Base-by-base conservation (phyloP, 2,888 invertebrate species). In the Sinohyriopsis cumingii region DNA sequence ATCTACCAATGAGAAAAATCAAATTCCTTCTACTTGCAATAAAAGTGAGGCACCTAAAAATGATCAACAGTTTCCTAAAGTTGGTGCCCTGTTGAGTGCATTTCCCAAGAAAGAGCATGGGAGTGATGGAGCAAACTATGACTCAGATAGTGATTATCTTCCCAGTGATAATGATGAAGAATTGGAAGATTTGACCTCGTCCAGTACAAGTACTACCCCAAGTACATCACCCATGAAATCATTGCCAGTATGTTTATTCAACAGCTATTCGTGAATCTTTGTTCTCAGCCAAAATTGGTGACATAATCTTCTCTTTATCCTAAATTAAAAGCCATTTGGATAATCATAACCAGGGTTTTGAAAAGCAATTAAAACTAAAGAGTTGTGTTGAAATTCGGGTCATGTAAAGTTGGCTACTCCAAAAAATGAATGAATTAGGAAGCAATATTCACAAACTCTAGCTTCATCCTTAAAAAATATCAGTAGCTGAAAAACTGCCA, bases 121-220 rank as follows among this genome's bases (percentile, higher is more conserved):
- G 18, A 53, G 24, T 25, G 63, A 65, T 62, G 76, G 56, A 60
- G 63, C n/a, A 59, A 73, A 33, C 24, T 71, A 73, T 63, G 79
- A 81, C 68, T 72, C 65, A 20, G 87, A 86, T 59, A 88, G 87
- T 78, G 87, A 88, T 64, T 87, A 88, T 77, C 74, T 74, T 9
- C 69, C 82, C 3, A 87, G 87, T 84, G 87, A 83, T 67, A 83
- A 80, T 57, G 85, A 85, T 62, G 76, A 72, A 3, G 67, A 61
- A 15, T 57, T 25, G 18, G 69, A 59, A 22, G 55, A 70, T 59
- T 65, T 63, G 3, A 57, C 45, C 9, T 24, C 25, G 57, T 56
- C 62, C 59, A 55, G 19, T 59, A 61, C 74, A 55, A 78, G 62
- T 61, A 71, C 72, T 54, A 66, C 59, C n/a, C 68, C 45, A 59